Evolutionary conservation across 2,113 vertebrate species (phyloP).

Genomic region (Stercorarius parasiticus): DNA sequence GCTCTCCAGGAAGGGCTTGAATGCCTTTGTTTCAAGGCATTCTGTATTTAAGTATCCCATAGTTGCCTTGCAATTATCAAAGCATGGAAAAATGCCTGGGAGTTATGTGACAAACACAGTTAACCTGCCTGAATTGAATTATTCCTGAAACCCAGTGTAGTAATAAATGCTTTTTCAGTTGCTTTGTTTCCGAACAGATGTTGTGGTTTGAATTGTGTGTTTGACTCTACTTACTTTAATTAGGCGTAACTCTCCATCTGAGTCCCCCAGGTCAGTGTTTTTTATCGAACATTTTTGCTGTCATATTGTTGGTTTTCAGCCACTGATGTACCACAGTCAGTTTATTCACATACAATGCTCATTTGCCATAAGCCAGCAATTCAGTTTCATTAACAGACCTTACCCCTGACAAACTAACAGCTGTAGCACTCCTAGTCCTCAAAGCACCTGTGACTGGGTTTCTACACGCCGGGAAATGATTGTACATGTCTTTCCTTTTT

Average conservation of each 20-base stretch:
- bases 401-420: constrained; percentile 3
- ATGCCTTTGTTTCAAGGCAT: constrained; percentile 23
- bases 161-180: not conserved
- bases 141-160: not conserved
- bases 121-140: not conserved
- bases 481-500: not conserved
- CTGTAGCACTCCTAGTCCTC: not conserved
- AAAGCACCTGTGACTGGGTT: constrained; percentile 18
- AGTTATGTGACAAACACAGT: not conserved
- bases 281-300: constrained; percentile 14
- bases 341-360: not conserved
- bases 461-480: not conserved
- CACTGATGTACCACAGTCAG: not conserved
- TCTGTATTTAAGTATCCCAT: not conserved
- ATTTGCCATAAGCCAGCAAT: constrained; percentile 19
- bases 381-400: constrained; percentile 27
- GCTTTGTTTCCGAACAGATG: constrained; percentile 49
- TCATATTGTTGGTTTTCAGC: not conserved
- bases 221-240: constrained; percentile 27
- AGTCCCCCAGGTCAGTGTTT: constrained; percentile 15
- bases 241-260: constrained; percentile 16
- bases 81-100: not conserved
- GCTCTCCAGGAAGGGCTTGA: not conserved
- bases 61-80: not conserved
- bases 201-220: constrained; percentile 24